Conservation (phyloP, 2,888 invertebrate species). For the Campoletis raptor region DNA sequence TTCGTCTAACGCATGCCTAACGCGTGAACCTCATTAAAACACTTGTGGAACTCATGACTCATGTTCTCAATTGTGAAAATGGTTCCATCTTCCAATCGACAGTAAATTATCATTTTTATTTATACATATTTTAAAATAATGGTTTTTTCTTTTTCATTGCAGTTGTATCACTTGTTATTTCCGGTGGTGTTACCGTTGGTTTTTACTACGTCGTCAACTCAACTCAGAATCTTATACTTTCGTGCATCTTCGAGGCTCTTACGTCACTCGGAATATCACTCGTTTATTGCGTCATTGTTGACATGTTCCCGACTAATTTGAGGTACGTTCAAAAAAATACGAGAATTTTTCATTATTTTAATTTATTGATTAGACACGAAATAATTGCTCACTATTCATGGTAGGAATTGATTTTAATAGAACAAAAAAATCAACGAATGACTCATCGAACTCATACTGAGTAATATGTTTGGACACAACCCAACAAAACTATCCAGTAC, state of each 20-base stretch:
- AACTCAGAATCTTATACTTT: slow-evolving; percentile 90
- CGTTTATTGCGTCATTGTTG: slow-evolving; percentile 92
- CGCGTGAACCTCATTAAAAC: too few relatives aligned
- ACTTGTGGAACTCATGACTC: too few relatives aligned
- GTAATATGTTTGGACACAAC: neutral
- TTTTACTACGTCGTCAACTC: slow-evolving; percentile 91
- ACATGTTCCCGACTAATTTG: slow-evolving; percentile 92
- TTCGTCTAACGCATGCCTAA: too few relatives aligned
- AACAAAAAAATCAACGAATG: neutral
- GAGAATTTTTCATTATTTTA: slow-evolving; percentile 92
- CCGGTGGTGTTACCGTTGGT: slow-evolving; percentile 90
- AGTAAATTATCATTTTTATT: neutral
- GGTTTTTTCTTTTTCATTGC: slow-evolving; percentile 73
- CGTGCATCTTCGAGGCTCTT: slow-evolving; percentile 92
- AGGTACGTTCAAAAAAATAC: slow-evolving; percentile 89
- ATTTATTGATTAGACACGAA: slow-evolving; percentile 86
- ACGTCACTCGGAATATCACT: slow-evolving; percentile 92
- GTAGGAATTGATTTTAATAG: neutral
- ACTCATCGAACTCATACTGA: neutral
- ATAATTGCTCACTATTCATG: neutral
- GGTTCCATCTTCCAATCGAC: neutral
- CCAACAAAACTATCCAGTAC: neutral
- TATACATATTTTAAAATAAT: neutral
- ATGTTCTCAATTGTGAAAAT: too few relatives aligned
- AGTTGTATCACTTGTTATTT: slow-evolving; percentile 92